Percentiles rank a stretch among this genome's conserved stretches.
Conservation (phyloP, 2,113 vertebrate species). For the Regulus satrapa region DNA sequence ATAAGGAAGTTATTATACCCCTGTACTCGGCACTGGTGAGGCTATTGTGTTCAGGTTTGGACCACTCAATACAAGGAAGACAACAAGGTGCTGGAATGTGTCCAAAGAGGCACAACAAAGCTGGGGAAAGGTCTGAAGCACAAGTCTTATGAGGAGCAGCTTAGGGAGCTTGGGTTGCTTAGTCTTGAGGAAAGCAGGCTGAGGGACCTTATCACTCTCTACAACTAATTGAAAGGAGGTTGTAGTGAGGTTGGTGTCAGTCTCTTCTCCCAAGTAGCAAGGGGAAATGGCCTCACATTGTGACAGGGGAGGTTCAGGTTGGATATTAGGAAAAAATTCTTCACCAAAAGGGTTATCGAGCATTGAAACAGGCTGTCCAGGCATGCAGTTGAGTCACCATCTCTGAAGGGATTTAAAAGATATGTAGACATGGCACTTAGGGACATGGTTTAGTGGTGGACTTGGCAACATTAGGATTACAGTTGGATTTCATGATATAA, state of each 20-base stretch:
- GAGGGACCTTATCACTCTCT: not conserved
- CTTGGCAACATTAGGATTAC: too few species aligned
- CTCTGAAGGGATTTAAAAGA: not conserved
- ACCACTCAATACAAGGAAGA: not conserved
- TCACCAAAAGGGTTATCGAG: too few species aligned
- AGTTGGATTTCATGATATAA: too few species aligned
- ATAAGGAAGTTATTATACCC: not conserved
- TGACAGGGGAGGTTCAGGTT: not conserved
- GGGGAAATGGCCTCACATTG: not conserved
- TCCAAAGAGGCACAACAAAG: too few species aligned
- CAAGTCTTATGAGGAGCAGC: too few species aligned
- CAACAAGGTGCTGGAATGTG: not conserved
- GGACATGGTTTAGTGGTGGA: not conserved
- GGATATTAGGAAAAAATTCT: too few species aligned
- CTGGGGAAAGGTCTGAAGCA: too few species aligned
- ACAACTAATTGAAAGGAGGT: not conserved
- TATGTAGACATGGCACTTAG: not conserved
- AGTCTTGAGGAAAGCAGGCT: not conserved
- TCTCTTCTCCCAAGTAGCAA: not conserved
- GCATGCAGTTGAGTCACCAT: too few species aligned
- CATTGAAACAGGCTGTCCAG: too few species aligned
- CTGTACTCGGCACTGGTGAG: not conserved
- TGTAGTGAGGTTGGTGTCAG: not conserved
- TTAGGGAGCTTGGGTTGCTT: too few species aligned
- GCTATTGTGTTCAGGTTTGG: not conserved